Base-by-base conservation (phyloP, 2,113 vertebrate genomes). In the Romanogobio albipinnatus region DNA sequence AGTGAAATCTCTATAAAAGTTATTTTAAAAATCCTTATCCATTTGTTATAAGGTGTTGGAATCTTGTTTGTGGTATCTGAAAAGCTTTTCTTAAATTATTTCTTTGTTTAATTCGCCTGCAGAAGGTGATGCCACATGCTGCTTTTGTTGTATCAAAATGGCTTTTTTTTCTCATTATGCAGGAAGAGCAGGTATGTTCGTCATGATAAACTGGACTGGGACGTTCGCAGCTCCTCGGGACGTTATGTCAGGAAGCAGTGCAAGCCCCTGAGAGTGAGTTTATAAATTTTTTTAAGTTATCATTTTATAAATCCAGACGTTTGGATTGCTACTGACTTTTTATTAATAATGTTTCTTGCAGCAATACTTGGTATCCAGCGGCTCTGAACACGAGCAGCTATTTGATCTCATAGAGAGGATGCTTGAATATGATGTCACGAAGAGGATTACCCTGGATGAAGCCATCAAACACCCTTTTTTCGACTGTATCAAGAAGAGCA, bases 381-480 rank as follows among this genome's bases (percentile, higher is more conserved):
- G 92, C 45, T 92, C 92, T 61, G 96, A 97, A 2, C 97, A 98
- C 76, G 91, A 91, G 73, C 95, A 95, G 89, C 93, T 99, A 56
- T 96, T 99, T 43, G 96, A 99, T 90, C 94, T 99, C 75, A 93
- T 99, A 68, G 87, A 94, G 90, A 95, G 90, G 88, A 98, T 99
- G 98, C 77, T 99, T 92, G 96, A 98, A 68, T 99, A 97, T 24
- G 97, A 99, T 64, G 95, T 95, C 62, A 59, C 92, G 75, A 94
- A 95, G 82, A 94, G 97, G 86, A 97, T 99, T 91, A 97, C 95
- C 74, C 89, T 97, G 91, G 96, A 98, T 84, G 96, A 98, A 93
- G 97, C 97, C 33, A 89, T 98, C 88, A 95, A 94, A 88, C 97
- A 99, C 90, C 95, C 95, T 26, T 99, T 99, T 90, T 98, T 99